Evolutionary conservation across 2,113 vertebrate species (phyloP).

Genomic region (Elachura formosa): DNA sequence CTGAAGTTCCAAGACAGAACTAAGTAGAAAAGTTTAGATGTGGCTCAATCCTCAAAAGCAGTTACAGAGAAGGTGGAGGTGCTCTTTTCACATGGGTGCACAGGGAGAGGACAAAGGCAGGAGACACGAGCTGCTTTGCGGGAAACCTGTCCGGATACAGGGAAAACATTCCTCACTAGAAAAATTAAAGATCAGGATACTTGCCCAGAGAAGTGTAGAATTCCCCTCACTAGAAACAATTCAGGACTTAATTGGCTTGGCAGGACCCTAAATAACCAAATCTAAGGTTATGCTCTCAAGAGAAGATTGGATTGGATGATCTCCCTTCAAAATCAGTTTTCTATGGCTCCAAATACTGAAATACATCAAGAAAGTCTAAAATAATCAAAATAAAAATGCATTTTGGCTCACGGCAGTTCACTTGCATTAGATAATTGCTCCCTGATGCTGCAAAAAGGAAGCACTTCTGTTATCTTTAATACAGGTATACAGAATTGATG

Average conservation of each 20-base stretch:
- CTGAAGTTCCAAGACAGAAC: background rate
- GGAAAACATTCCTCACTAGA: background rate
- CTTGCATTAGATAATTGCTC: slow-evolving; percentile 23
- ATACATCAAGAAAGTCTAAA: background rate
- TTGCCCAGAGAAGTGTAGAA: background rate
- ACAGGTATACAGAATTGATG: background rate
- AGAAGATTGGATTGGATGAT: background rate
- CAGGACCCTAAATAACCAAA: background rate
- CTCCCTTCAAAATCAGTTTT: background rate
- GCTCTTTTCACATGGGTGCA: background rate
- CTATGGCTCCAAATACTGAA: background rate
- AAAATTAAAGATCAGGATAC: background rate
- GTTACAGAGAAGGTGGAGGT: background rate
- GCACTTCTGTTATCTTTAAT: background rate
- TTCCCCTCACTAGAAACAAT: accelerated
- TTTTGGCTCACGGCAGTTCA: slow-evolving; percentile 1
- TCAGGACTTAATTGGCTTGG: background rate
- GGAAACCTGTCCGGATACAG: background rate
- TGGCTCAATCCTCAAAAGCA: background rate
- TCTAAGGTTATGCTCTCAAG: background rate
- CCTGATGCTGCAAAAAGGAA: background rate
- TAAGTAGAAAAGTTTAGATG: background rate
- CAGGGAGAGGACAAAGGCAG: background rate
- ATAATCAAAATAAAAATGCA: background rate
- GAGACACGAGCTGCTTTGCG: background rate